These are phyloP conservation scores for Ophiothrix spiculata DNA, from an alignment of 35 echinoderm and acorn worm species.

Conservation along the genomic window DNA sequence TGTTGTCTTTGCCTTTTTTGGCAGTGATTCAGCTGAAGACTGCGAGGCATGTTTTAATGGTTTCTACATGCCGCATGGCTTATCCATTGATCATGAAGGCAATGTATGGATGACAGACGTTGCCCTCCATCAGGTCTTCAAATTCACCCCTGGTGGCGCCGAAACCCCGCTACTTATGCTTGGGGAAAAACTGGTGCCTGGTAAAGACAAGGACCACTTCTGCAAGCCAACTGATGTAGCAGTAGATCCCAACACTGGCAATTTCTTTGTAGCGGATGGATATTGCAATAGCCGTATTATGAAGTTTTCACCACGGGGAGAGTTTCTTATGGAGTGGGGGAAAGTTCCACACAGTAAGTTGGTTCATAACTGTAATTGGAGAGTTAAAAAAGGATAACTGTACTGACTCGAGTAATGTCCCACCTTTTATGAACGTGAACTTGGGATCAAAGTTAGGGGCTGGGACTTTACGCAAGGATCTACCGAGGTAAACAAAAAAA, in stretches of 20 bases:
- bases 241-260: constrained; percentile 55
- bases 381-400: too few relatives aligned
- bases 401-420: too few relatives aligned
- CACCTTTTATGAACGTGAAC: too few relatives aligned
- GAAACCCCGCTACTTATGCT: constrained; percentile 52
- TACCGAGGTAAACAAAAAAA: too few relatives aligned
- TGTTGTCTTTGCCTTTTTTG: too few relatives aligned
- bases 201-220: constrained; percentile 67
- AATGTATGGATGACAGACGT: constrained; percentile 92
- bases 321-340: constrained; percentile 52
- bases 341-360: constrained; percentile 31
- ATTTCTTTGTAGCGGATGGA: constrained; percentile 89
- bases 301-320: constrained; percentile 70
- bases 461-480: too few relatives aligned
- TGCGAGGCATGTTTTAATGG: constrained; percentile 45
- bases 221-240: constrained; percentile 92
- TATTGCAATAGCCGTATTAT: constrained; percentile 93
- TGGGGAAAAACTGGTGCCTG: constrained; percentile 54
- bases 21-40: neutral
- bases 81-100: constrained; percentile 74
- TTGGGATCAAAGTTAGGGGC: too few relatives aligned
- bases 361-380: too few relatives aligned
- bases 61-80: constrained; percentile 77
- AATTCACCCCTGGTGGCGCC: constrained; percentile 57
- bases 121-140: constrained; percentile 89